Conservation (phyloP, 2,113 vertebrate genomes). For the Circaetus gallicus region DNA sequence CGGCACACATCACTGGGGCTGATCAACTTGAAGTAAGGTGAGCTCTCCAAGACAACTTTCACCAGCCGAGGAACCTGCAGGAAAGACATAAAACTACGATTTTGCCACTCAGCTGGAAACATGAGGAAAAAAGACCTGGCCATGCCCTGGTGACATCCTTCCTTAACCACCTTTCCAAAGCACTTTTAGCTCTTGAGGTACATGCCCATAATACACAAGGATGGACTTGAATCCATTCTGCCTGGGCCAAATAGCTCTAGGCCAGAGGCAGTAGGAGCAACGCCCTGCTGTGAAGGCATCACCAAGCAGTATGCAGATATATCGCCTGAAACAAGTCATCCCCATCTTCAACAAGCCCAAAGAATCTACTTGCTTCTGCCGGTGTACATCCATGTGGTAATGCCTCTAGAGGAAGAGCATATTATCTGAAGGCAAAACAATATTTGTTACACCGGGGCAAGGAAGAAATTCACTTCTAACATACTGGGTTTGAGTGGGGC, state of each 20-base stretch:
- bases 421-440: neutral
- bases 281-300: neutral
- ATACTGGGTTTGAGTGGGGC: neutral
- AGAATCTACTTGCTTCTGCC: neutral
- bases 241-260: neutral
- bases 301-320: fast-evolving
- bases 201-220: neutral
- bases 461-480: neutral
- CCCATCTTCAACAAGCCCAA: neutral
- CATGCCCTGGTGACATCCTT: neutral
- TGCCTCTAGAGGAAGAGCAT: neutral
- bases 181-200: neutral
- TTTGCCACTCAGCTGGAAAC: neutral
- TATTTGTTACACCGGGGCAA: neutral
- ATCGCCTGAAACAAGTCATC: neutral
- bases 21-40: slow-evolving; percentile 78
- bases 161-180: neutral
- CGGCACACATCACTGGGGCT: slow-evolving; percentile 49
- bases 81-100: neutral
- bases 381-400: neutral
- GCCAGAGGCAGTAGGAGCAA: neutral
- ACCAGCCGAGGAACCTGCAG: slow-evolving; percentile 75
- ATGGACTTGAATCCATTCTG: neutral
- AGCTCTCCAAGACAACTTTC: slow-evolving; percentile 76
- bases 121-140: neutral